phyloP scores from a whole-genome alignment of 2,797 vertebrate genomes.

The Pseudopleuronectes americanus region DNA sequence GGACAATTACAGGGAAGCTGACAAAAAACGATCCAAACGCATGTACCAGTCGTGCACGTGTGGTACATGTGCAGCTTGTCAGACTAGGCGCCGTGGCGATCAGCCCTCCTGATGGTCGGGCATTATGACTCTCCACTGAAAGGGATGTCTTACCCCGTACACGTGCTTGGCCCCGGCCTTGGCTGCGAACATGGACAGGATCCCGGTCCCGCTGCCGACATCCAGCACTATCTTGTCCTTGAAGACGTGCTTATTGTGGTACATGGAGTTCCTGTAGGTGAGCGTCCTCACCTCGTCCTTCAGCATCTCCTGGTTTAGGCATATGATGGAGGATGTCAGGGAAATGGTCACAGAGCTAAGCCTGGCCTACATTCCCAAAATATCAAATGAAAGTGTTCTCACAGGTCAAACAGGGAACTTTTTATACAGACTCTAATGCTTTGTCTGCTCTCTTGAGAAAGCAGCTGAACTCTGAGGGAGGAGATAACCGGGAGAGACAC shows the following conservation, averaged over 20 bases:
- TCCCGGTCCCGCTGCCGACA: conserved; percentile 97
- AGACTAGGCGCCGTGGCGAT: neutral
- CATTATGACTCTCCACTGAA: conserved; percentile 6
- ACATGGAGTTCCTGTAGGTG: conserved; percentile 98
- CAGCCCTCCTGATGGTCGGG: conserved; percentile 21
- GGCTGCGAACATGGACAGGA: conserved; percentile 99
- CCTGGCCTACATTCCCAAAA: conserved; percentile 73
- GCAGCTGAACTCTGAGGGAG: conserved; percentile 12
- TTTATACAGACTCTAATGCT: neutral
- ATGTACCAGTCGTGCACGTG: neutral
- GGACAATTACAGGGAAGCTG: neutral
- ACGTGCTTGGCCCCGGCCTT: conserved; percentile 98
- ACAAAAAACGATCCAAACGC: neutral
- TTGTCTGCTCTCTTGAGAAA: conserved; percentile 4
- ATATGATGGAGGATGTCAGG: conserved; percentile 24
- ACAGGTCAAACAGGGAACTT: conserved; percentile 46
- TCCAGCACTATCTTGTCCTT: conserved; percentile 98
- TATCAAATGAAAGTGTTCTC: conserved; percentile 31
- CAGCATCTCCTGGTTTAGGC: conserved; percentile 95
- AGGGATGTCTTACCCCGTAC: conserved; percentile 89
- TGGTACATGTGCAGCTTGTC: conserved; percentile 12
- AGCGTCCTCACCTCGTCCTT: conserved; percentile 98
- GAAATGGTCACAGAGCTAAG: conserved; percentile 11
- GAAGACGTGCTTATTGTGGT: conserved; percentile 99
- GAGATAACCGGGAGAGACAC: neutral